A percentile compares a stretch with the other conserved stretches of the same genome.
phyloP scores from a whole-genome alignment of 2,113 vertebrate species.

The Anoplopoma fimbria region DNA sequence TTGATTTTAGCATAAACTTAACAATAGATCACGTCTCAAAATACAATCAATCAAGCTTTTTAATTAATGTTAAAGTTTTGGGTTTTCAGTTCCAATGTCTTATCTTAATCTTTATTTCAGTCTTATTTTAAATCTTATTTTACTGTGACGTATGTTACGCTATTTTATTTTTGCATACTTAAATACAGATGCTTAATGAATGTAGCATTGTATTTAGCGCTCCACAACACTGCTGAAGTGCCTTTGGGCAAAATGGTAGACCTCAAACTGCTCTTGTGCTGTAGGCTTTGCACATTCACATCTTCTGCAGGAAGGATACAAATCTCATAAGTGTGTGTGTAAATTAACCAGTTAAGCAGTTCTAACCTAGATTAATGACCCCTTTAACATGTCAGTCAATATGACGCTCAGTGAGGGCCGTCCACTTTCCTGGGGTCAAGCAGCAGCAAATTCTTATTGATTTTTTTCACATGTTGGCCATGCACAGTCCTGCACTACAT shows the following conservation, averaged over 20 bases:
- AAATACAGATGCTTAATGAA: neutral
- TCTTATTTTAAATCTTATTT: too few relatives aligned
- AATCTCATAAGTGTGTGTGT: neutral
- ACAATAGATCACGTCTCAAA: neutral
- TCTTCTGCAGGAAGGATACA: neutral
- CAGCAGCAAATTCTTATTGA: slow-evolving; percentile 32
- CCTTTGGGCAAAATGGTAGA: neutral
- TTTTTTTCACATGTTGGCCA: slow-evolving; percentile 16
- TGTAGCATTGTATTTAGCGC: neutral
- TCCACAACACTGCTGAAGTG: neutral
- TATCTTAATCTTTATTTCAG: neutral
- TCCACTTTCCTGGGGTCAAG: neutral
- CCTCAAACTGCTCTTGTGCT: neutral
- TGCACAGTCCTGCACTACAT: slow-evolving; percentile 11
- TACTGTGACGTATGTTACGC: neutral
- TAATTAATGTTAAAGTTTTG: neutral
- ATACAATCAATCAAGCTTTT: neutral
- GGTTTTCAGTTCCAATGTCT: neutral
- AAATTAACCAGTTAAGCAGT: neutral
- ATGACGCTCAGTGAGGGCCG: neutral
- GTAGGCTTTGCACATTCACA: neutral
- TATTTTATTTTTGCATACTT: neutral
- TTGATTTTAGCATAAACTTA: neutral
- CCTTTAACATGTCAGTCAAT: neutral
- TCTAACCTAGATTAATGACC: neutral